Conservation (phyloP, 2,888 invertebrate genomes). For the Trachelus tabidus region DNA sequence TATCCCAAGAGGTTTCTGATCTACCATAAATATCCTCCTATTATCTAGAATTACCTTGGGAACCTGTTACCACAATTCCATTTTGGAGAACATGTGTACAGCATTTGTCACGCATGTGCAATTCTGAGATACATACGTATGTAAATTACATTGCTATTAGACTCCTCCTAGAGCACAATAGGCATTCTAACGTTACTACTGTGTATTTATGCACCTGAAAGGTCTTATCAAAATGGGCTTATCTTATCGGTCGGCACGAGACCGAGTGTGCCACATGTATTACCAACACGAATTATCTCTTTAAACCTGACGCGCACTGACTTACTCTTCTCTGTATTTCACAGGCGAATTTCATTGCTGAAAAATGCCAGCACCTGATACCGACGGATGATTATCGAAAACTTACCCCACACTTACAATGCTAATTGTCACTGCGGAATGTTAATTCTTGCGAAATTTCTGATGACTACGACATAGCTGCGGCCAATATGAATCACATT, state of each 20-base stretch:
- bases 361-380: background rate
- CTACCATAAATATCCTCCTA: background rate
- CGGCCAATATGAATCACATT: background rate
- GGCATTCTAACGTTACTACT: background rate
- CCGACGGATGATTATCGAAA: background rate
- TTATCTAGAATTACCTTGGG: background rate
- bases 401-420: background rate
- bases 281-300: conserved; percentile 1
- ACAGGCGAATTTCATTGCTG: background rate
- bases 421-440: background rate
- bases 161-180: background rate
- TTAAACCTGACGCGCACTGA: background rate
- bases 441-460: background rate
- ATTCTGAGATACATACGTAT: background rate
- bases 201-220: conserved; percentile 15
- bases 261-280: conserved; percentile 21
- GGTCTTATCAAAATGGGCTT: conserved; percentile 30
- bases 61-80: background rate
- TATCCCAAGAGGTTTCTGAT: background rate
- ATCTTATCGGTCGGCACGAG: conserved; percentile 32
- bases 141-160: background rate
- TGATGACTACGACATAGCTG: background rate
- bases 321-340: background rate
- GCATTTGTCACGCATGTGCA: background rate
- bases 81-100: background rate